Conservation (phyloP, 1,140 invertebrate genomes). For the Centruroides vittatus region DNA sequence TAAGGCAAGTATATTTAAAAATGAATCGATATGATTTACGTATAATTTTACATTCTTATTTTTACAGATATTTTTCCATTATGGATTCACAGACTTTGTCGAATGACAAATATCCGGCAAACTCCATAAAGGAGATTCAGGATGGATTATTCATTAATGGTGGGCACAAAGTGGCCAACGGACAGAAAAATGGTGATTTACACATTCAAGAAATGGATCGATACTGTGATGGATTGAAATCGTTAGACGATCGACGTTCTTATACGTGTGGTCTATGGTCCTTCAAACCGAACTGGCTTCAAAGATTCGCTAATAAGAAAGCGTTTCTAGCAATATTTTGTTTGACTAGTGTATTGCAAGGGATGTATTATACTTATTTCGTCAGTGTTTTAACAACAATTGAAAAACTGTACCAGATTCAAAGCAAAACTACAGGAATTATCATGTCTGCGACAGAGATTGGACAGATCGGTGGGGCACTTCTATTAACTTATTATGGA, state of each 20-base stretch:
- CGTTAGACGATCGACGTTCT: neutral
- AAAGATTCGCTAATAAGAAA: conserved; percentile 70
- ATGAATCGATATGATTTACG: too few relatives aligned
- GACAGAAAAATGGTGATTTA: too few relatives aligned
- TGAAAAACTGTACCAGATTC: conserved; percentile 89
- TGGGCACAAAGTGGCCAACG: neutral
- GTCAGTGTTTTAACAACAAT: conserved; percentile 93
- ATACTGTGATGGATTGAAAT: too few relatives aligned
- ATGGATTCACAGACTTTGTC: too few relatives aligned
- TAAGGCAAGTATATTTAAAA: too few relatives aligned
- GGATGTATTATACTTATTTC: conserved; percentile 91
- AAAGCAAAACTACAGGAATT: conserved; percentile 84
- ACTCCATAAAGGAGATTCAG: too few relatives aligned
- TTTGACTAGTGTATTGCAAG: conserved; percentile 53
- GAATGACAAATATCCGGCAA: too few relatives aligned
- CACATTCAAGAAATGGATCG: too few relatives aligned
- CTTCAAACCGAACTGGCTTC: conserved; percentile 46
- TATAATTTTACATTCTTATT: too few relatives aligned
- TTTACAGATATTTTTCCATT: too few relatives aligned
- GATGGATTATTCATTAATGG: neutral
- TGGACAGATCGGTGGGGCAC: conserved; percentile 65
- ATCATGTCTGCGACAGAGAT: conserved; percentile 89
- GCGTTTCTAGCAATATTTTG: conserved; percentile 77
- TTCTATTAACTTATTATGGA: conserved; percentile 74
- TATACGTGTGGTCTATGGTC: conserved; percentile 17